Evolutionary conservation across 2,888 invertebrate genomes (phyloP), one percentile per base, ranked within the genome.

Genomic region (Diploptera punctata): DNA sequence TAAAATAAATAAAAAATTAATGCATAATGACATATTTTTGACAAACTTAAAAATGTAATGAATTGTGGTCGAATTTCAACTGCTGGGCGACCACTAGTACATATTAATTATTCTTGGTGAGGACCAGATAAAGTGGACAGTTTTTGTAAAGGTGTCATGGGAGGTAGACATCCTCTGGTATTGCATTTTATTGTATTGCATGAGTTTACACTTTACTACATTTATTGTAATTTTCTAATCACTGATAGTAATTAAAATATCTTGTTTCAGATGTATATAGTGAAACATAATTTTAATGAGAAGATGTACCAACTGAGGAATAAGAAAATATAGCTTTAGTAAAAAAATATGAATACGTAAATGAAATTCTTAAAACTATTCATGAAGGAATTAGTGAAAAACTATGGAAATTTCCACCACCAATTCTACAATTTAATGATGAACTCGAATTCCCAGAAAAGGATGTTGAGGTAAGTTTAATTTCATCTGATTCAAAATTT

Each of bases 271-370:
- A 82, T 86, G 78, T 86, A 84, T 76, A 75, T 82, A 2, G 76
- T 86, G 7, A 79, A 87, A 13, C 82, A 86, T 73, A 75, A 81
- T 5, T 89, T 86, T 74, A 89, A 89, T 76, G 70, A 78, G 13
- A 81, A 81, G 73, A 81, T 88, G 1, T 78, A 82, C 13, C 77
- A 79, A 1, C 70, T 87, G 44, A 80, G 87, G 5, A 79, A 83
- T 1, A 78, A 81, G 47, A 88, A 88, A 77, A 7, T n/a, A n/a
- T 68, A 1, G 72, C 80, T 2, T 77, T 87, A 0, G 80, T 84
- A 72, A 78, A 83, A 18, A 78, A 79, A 54, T 79, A 87, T 33
- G 77, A 79, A 2, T 71, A 78, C n/a, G 65, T 81, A 9, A 77
- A 78, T 13, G 76, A 78, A 5, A 76, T 86, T 18, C 79, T 91